Percentiles rank a stretch among this genome's conserved stretches.
Conservation (phyloP, 2,797 vertebrate genomes). For the Anguilla pacifica region DNA sequence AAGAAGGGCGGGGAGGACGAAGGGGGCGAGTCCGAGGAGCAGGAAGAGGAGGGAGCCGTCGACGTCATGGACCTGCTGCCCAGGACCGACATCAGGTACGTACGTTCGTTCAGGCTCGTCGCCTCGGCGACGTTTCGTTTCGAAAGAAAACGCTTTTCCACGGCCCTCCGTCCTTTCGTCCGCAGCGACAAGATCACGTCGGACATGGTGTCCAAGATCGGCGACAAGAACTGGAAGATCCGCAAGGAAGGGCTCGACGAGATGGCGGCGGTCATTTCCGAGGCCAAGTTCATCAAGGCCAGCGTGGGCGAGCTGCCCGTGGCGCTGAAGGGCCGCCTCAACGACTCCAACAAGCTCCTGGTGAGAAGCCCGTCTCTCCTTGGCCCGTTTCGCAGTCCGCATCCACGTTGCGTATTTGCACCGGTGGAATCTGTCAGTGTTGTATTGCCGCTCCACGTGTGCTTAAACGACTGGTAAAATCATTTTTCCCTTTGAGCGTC, state of each 20-base stretch:
- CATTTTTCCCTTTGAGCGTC: too few relatives aligned
- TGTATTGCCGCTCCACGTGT: too few relatives aligned
- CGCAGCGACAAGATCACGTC: conserved; percentile 90
- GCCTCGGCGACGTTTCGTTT: not conserved
- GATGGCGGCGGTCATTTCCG: conserved; percentile 85
- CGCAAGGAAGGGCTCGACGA: conserved; percentile 97
- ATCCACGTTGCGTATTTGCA: not conserved
- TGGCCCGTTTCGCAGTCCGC: too few relatives aligned
- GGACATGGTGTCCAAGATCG: conserved; percentile 89
- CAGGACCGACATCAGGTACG: conserved; percentile 87
- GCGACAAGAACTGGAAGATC: conserved; percentile 98
- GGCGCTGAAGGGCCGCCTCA: conserved; percentile 89
- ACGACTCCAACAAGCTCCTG: conserved; percentile 97
- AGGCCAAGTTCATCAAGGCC: conserved; percentile 92
- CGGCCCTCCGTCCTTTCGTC: conserved; percentile 28
- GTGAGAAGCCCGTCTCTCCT: conserved; percentile 60
- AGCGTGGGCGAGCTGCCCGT: conserved; percentile 89
- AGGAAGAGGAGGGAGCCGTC: conserved; percentile 70
- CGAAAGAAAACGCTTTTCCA: not conserved
- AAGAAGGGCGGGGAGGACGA: conserved; percentile 67
- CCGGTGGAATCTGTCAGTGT: not conserved
- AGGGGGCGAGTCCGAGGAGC: conserved; percentile 64
- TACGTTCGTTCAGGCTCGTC: conserved; percentile 6
- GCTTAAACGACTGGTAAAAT: too few relatives aligned
- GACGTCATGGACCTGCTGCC: conserved; percentile 93